phyloP scores from a whole-genome alignment of 2,113 vertebrate genomes.

The Cisticola juncidis region DNA sequence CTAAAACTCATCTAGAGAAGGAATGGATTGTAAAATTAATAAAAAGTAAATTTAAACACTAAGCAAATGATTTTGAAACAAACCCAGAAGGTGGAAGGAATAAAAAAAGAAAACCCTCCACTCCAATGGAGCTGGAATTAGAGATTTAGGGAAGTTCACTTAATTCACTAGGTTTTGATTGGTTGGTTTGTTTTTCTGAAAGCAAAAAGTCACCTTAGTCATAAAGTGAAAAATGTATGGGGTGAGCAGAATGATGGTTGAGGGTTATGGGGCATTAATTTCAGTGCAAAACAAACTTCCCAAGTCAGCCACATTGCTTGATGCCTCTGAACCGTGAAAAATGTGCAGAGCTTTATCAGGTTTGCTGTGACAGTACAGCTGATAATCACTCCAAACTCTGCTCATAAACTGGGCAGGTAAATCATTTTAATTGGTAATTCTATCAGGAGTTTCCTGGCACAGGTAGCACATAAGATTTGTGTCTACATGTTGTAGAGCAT shows the following conservation, averaged over 20 bases:
- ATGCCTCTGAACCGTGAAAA: background rate
- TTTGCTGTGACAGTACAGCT: background rate
- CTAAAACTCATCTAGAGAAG: background rate
- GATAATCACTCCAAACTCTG: background rate
- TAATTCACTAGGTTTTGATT: background rate
- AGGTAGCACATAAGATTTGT: background rate
- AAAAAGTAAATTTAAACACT: background rate
- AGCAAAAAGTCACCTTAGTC: background rate
- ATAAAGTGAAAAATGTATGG: background rate
- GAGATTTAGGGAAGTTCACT: background rate
- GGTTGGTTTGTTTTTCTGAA: background rate
- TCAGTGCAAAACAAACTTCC: background rate
- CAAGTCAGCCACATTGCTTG: background rate
- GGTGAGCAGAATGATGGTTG: background rate
- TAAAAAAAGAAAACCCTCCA: background rate
- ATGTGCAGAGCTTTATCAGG: background rate
- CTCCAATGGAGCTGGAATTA: background rate
- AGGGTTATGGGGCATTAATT: background rate
- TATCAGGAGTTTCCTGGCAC: background rate
- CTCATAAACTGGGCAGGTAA: background rate
- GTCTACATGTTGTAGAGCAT: rapidly evolving
- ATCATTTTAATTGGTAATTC: background rate
- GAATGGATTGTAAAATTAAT: background rate
- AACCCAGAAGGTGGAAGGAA: background rate
- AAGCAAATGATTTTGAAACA: background rate